A percentile compares a stretch with the other conserved stretches of the same genome.
Conservation (phyloP, 2,888 invertebrate species). For the Oxyteleia sp. region DNA sequence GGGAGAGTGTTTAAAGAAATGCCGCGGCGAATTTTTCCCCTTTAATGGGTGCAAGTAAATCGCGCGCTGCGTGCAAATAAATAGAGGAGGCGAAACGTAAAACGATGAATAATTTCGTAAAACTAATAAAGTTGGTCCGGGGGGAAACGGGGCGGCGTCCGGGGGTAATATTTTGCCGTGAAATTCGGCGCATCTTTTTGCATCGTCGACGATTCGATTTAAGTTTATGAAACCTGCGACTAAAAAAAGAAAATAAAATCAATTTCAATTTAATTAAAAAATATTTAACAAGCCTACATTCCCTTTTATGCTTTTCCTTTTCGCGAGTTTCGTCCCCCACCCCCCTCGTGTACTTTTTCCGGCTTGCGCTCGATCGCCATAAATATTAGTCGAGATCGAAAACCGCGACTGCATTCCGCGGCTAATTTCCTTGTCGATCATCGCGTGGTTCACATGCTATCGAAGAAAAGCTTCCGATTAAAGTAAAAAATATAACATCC, state of each 20-base stretch:
- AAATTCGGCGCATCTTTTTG: constrained; percentile 8
- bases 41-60: too few relatives aligned
- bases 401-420: constrained; percentile 80
- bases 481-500: constrained; percentile 55
- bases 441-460: constrained; percentile 62
- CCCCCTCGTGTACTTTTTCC: constrained; percentile 20
- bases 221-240: constrained; percentile 21
- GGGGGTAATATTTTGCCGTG: too few relatives aligned
- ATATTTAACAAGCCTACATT: too few relatives aligned
- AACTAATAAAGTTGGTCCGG: too few relatives aligned
- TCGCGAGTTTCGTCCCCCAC: constrained; percentile 7
- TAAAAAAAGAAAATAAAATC: constrained; percentile 68
- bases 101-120: too few relatives aligned
- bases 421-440: constrained; percentile 83
- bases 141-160: too few relatives aligned
- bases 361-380: constrained; percentile 70
- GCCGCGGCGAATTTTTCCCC: too few relatives aligned
- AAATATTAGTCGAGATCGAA: constrained; percentile 79
- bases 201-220: constrained; percentile 13
- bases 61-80: too few relatives aligned
- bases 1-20: too few relatives aligned
- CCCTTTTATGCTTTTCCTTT: constrained; percentile 65
- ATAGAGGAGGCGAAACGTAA: too few relatives aligned
- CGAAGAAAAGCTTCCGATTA: constrained; percentile 54
- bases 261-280: constrained; percentile 84